Evolutionary conservation across 37 sponge, comb jelly and placozoan species (phyloP).

Genomic region (Haliclona indistincta): DNA sequence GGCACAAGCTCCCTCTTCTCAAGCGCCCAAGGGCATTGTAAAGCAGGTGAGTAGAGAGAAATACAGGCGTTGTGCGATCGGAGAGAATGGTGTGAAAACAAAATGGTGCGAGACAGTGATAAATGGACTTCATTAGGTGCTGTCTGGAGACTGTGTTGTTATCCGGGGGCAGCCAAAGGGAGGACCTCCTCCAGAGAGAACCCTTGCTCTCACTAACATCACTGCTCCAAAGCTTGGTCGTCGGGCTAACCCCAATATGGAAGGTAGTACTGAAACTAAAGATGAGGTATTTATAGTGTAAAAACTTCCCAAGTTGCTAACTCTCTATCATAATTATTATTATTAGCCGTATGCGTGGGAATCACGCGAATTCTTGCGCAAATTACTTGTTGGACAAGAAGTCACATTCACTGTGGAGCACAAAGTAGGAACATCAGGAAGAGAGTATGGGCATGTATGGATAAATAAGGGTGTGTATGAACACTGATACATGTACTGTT

Average conservation of each 20-base stretch:
- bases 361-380: constrained; percentile 85
- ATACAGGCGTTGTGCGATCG: too few relatives aligned
- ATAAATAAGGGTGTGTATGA: constrained; percentile 19
- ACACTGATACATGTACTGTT: constrained; percentile 5
- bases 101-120: too few relatives aligned
- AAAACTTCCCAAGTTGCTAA: background rate
- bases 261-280: constrained; percentile 31
- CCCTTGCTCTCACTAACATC: constrained; percentile 79
- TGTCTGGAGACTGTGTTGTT: constrained; percentile 90
- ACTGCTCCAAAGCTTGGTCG: constrained; percentile 87
- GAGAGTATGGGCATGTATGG: constrained; percentile 60
- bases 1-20: background rate
- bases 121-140: constrained; percentile 58
- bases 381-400: constrained; percentile 84
- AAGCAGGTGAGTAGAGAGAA: constrained; percentile 60
- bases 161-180: constrained; percentile 88
- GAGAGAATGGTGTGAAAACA: too few relatives aligned
- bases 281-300: constrained; percentile 48
- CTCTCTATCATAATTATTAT: too few relatives aligned
- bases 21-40: constrained; percentile 41
- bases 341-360: constrained; percentile 96
- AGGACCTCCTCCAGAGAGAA: constrained; percentile 93
- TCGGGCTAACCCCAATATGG: constrained; percentile 36
- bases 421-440: constrained; percentile 41
- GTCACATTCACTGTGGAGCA: constrained; percentile 85